Percentiles rank a stretch among this genome's conserved stretches.
Evolutionary conservation across 2,797 vertebrate genomes (phyloP).

Genomic region (Antennarius maculatus): DNA sequence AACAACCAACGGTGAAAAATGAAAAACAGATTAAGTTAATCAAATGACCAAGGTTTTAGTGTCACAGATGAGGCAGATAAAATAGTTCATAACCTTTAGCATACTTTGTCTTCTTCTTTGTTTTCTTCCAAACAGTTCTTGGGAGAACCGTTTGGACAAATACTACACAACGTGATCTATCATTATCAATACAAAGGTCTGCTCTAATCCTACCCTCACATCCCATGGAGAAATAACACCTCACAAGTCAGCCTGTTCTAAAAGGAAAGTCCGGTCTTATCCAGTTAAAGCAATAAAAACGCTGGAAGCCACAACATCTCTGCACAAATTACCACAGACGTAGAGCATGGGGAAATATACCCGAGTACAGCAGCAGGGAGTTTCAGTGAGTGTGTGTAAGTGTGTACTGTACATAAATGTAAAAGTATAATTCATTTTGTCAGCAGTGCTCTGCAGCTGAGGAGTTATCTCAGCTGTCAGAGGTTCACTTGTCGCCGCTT

Average conservation of each 20-base stretch:
- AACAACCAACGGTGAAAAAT: not conserved
- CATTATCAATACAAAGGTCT: constrained; percentile 28
- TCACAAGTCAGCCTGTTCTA: constrained; percentile 28
- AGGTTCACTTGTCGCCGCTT: no score
- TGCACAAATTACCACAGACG: constrained; percentile 59
- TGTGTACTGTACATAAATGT: constrained; percentile 21
- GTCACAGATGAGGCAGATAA: not conserved
- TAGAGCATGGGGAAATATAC: constrained; percentile 64
- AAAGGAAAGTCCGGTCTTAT: constrained; percentile 55
- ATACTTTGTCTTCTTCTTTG: constrained; percentile 1
- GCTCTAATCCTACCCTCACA: constrained; percentile 15
- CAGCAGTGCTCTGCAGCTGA: constrained; percentile 8
- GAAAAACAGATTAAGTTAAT: not conserved
- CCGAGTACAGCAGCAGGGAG: constrained; percentile 19
- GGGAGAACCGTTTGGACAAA: constrained; percentile 16
- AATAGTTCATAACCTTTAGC: constrained; percentile 9
- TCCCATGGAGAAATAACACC: constrained; percentile 65
- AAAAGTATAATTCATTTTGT: constrained; percentile 5
- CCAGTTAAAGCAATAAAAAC: constrained; percentile 72
- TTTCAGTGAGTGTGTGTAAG: not conserved
- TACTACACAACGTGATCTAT: constrained; percentile 29
- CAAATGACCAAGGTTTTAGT: constrained; percentile 1
- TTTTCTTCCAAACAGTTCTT: not conserved
- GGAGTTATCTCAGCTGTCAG: not conserved
- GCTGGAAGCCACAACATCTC: constrained; percentile 55